phyloP scores from a whole-genome alignment of 2,797 vertebrate species.

The Carapus acus region DNA sequence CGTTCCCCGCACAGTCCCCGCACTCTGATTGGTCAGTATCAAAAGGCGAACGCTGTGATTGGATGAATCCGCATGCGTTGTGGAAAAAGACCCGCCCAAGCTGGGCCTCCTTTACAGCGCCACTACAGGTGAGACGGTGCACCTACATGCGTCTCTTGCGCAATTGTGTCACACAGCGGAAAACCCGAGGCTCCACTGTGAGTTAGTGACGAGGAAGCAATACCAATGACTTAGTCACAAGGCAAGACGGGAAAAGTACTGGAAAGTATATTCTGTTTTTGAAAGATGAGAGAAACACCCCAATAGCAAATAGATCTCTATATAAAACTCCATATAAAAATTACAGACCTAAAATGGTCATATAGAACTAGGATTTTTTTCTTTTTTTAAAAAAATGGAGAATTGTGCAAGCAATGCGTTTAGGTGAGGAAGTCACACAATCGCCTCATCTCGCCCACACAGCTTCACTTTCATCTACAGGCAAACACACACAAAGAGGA shows the following conservation, averaged over 20 bases:
- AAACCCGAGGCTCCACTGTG: neutral
- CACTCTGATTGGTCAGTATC: conserved; percentile 49
- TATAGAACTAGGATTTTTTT: too few species aligned
- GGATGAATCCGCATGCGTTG: conserved; percentile 1
- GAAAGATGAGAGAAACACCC: too few species aligned
- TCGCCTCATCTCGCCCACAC: conserved; percentile 29
- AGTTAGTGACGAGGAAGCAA: conserved; percentile 1
- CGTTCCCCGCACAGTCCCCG: too few species aligned
- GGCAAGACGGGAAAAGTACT: neutral
- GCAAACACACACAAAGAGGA: conserved; percentile 31
- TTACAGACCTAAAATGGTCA: conserved; percentile 7
- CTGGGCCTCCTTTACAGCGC: conserved; percentile 6
- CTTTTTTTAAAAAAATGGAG: too few species aligned
- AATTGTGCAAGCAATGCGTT: too few species aligned
- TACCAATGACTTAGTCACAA: too few species aligned
- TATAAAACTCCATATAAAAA: conserved; percentile 8
- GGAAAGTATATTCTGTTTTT: too few species aligned
- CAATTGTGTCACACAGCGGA: conserved; percentile 34
- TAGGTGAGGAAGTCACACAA: conserved; percentile 17
- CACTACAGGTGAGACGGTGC: conserved; percentile 28
- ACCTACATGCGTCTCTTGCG: neutral
- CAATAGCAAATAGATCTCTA: too few species aligned
- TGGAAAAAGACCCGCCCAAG: neutral
- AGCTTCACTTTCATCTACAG: conserved; percentile 17
- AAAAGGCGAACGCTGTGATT: conserved; percentile 22